A percentile compares a stretch with the other conserved stretches of the same genome.
Conservation (phyloP, 2,888 invertebrate species). For the Anoplius nigerrimus region DNA sequence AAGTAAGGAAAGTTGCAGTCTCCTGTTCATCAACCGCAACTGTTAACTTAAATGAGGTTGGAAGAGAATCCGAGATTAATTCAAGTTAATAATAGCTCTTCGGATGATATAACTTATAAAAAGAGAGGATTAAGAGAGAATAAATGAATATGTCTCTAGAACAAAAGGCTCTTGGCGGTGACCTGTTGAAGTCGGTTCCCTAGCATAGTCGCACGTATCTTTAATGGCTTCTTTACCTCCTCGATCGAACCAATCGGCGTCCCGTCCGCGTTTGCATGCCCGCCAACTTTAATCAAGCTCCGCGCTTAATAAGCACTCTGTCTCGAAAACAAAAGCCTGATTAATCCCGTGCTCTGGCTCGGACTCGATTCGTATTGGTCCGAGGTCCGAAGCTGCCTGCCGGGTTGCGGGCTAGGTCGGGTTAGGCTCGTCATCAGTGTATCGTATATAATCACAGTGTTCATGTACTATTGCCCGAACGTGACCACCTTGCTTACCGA, state of each 20-base stretch:
- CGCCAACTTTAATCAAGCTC: slow-evolving; percentile 64
- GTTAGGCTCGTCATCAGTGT: slow-evolving; percentile 65
- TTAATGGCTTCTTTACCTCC: slow-evolving; percentile 24
- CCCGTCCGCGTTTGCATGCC: slow-evolving; percentile 64
- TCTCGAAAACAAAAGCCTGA: slow-evolving; percentile 71
- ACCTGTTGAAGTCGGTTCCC: slow-evolving; percentile 27
- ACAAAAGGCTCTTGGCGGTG: too few relatives aligned
- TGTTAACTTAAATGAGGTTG: too few relatives aligned
- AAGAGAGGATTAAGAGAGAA: too few relatives aligned
- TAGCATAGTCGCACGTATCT: slow-evolving; percentile 22
- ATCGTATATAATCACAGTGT: slow-evolving; percentile 71
- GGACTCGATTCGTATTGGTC: slow-evolving; percentile 51
- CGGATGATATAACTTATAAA: too few relatives aligned
- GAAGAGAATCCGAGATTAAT: too few relatives aligned
- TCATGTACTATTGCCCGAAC: slow-evolving; percentile 70
- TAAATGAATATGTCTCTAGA: too few relatives aligned
- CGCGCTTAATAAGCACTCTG: slow-evolving; percentile 71
- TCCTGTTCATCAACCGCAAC: too few relatives aligned
- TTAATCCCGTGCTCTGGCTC: slow-evolving; percentile 67
- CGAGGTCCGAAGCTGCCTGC: slow-evolving; percentile 39
- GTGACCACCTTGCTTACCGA: slow-evolving; percentile 62
- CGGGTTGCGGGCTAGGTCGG: slow-evolving; percentile 44
- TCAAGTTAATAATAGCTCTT: too few relatives aligned
- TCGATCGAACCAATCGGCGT: slow-evolving; percentile 29
- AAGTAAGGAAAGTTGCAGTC: too few relatives aligned